Evolutionary conservation across 2,888 invertebrate genomes (phyloP).

Genomic region (Trypoxylon attenuatum): DNA sequence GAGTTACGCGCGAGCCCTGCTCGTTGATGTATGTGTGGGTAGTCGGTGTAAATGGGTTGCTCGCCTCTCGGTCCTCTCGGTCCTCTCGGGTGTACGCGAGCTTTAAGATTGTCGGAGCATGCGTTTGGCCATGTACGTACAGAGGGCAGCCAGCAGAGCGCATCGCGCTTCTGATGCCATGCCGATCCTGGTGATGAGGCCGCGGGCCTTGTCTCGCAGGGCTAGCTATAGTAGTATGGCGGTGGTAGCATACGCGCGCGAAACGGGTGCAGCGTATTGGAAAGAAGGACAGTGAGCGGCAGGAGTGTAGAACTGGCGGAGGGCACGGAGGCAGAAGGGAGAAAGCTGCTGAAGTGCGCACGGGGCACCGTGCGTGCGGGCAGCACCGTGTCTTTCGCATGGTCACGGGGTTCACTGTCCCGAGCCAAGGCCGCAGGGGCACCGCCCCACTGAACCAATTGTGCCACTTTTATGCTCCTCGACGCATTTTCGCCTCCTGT

Average conservation of each 20-base stretch:
- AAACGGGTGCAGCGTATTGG: constrained; percentile 49
- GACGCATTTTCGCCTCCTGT: constrained; percentile 49
- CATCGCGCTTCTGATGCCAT: constrained; percentile 33
- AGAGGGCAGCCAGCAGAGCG: constrained; percentile 49
- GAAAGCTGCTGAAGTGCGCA: constrained; percentile 24
- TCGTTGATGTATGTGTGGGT: background rate
- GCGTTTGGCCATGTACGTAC: constrained; percentile 21
- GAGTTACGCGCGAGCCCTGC: background rate
- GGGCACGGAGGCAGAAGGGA: background rate
- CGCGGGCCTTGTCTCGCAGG: constrained; percentile 29
- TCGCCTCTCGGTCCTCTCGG: background rate
- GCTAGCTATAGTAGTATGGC: no score
- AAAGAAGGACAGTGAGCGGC: background rate
- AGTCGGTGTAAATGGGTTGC: background rate
- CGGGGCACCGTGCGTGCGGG: constrained; percentile 59
- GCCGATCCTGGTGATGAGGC: constrained; percentile 26
- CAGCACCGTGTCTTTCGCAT: constrained; percentile 47
- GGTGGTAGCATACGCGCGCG: constrained; percentile 46
- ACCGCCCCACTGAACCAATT: constrained; percentile 75
- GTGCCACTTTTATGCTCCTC: constrained; percentile 63
- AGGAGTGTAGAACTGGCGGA: background rate
- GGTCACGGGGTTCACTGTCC: constrained; percentile 68
- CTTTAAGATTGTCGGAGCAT: constrained; percentile 1
- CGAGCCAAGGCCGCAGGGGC: constrained; percentile 71
- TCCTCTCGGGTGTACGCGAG: background rate